These are phyloP conservation scores for Drosophila affinis DNA, from an alignment of 2,888 invertebrate species.

Conservation along the genomic window DNA sequence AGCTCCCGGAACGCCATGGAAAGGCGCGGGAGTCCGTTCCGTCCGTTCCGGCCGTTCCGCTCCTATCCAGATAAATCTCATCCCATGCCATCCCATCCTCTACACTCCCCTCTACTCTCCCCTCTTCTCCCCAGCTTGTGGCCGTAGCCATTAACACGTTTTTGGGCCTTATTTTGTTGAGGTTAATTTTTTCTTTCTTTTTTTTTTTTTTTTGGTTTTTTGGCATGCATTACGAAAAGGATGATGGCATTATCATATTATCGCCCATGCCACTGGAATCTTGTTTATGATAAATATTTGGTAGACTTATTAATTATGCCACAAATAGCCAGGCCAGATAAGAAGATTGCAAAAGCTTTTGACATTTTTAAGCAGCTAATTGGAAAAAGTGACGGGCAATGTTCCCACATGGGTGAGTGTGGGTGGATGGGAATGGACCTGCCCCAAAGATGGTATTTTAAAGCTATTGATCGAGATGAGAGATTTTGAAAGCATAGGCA, in stretches of 20 bases:
- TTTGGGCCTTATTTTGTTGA: slow-evolving; percentile 45
- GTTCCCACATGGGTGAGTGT: too few relatives aligned
- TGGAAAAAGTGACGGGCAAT: slow-evolving; percentile 48
- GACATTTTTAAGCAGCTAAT: slow-evolving; percentile 68
- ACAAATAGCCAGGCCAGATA: slow-evolving; percentile 61
- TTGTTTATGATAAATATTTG: slow-evolving; percentile 75
- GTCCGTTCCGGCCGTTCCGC: not conserved
- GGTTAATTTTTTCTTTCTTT: slow-evolving; percentile 1
- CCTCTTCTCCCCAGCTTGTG: slow-evolving; percentile 6
- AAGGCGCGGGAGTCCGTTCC: slow-evolving; percentile 5
- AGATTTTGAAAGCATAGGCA: not conserved
- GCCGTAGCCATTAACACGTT: slow-evolving; percentile 68
- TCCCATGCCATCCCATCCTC: not conserved
- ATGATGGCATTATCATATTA: slow-evolving; percentile 70
- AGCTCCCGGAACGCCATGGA: slow-evolving; percentile 33
- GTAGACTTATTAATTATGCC: slow-evolving; percentile 76
- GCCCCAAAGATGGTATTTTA: not conserved
- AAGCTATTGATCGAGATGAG: slow-evolving; percentile 4
- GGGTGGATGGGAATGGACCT: slow-evolving; percentile 1
- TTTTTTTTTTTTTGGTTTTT: slow-evolving; percentile 1
- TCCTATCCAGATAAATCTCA: slow-evolving; percentile 48
- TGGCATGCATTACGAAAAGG: slow-evolving; percentile 57
- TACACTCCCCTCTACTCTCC: not conserved
- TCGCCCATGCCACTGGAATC: slow-evolving; percentile 54
- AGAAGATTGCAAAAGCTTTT: slow-evolving; percentile 25